A percentile compares a stretch with the other conserved stretches of the same genome.
phyloP scores from a whole-genome alignment of 2,888 invertebrate genomes.

The Agrotis clavis region DNA sequence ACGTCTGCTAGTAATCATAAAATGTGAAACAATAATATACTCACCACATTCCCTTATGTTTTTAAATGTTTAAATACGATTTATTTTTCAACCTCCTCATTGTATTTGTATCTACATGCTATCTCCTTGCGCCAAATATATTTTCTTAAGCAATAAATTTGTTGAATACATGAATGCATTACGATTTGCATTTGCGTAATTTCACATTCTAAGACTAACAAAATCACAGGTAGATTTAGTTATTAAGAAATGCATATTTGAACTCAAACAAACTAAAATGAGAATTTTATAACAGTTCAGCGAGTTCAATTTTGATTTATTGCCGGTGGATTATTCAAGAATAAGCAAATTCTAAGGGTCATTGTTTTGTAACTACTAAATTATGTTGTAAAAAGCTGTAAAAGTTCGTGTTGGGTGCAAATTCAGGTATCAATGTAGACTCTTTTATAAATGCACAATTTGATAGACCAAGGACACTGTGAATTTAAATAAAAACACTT shows the following conservation, averaged over 20 bases:
- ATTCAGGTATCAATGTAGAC: constrained; percentile 29
- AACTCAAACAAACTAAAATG: constrained; percentile 10
- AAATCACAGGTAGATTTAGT: constrained; percentile 25
- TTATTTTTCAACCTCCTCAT: background rate
- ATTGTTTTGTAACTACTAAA: background rate
- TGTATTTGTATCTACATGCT: constrained; percentile 36
- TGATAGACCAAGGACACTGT: constrained; percentile 21
- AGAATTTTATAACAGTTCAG: constrained; percentile 1
- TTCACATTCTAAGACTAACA: constrained; percentile 26
- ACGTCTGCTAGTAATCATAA: constrained; percentile 17
- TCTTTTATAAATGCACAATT: constrained; percentile 10
- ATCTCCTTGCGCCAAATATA: constrained; percentile 34
- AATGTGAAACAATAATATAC: background rate
- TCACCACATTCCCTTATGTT: constrained; percentile 3
- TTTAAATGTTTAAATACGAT: constrained; percentile 15
- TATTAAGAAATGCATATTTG: constrained; percentile 40
- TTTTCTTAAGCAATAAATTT: constrained; percentile 34
- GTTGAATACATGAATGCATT: constrained; percentile 34
- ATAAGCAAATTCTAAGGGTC: background rate
- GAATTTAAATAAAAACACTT: background rate
- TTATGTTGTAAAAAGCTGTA: background rate
- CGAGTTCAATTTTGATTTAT: background rate
- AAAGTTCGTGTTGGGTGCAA: constrained; percentile 5
- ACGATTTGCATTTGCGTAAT: constrained; percentile 44
- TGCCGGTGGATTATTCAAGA: background rate